phyloP scores from a whole-genome alignment of 1,140 invertebrate genomes.

The Zaprionus vittiger region DNA sequence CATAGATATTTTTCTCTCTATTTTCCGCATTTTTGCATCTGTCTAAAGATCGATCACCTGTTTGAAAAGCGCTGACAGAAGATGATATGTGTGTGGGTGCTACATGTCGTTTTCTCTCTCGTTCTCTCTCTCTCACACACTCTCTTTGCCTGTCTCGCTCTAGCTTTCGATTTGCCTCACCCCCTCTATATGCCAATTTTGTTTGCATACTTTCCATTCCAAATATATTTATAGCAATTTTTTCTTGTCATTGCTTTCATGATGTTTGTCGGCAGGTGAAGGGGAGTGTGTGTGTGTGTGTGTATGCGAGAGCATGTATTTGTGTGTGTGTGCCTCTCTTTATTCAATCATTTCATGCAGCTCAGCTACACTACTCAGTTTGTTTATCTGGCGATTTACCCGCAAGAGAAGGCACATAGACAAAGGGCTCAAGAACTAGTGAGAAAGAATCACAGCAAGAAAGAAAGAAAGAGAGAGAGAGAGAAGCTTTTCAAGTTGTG shows the following conservation, averaged over 20 bases:
- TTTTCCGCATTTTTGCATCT: conserved; percentile 31
- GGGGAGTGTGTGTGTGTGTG: conserved; percentile 16
- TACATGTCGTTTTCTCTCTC: neutral
- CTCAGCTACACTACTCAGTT: conserved; percentile 55
- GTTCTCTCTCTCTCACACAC: conserved; percentile 1
- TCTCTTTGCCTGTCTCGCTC: conserved; percentile 4
- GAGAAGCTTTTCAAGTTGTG: neutral
- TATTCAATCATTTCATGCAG: conserved; percentile 75
- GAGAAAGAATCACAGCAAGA: conserved; percentile 4
- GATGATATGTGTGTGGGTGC: conserved; percentile 26
- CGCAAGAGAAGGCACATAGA: conserved; percentile 16
- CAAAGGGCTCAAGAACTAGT: neutral
- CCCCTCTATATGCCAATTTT: conserved; percentile 39
- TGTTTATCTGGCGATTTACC: conserved; percentile 55
- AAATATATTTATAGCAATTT: conserved; percentile 77
- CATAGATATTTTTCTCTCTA: conserved; percentile 4
- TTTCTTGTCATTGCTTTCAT: conserved; percentile 69
- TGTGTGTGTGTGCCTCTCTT: conserved; percentile 31
- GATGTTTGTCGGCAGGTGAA: conserved; percentile 45
- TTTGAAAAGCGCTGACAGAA: conserved; percentile 59
- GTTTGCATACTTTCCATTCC: conserved; percentile 77
- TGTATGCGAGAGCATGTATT: neutral
- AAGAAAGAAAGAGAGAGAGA: neutral
- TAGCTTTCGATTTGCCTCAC: conserved; percentile 2
- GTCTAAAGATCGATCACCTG: conserved; percentile 74